These are phyloP conservation scores for Forbesichthys papilliferus DNA, from an alignment of 2,113 vertebrate genomes.

Conservation along the genomic window DNA sequence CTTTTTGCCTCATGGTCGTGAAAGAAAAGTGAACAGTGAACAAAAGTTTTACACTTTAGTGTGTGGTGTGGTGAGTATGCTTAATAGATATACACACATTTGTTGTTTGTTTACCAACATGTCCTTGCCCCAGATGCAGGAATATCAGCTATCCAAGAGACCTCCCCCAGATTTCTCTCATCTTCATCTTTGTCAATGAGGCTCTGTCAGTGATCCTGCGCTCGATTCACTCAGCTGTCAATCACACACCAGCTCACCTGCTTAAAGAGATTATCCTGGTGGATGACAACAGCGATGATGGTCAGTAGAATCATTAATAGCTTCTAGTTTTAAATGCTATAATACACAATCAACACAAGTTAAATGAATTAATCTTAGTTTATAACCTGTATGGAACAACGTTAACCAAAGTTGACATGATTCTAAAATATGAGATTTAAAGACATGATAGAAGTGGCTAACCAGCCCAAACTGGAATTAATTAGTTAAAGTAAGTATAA, in stretches of 20 bases:
- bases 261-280: constrained; percentile 97
- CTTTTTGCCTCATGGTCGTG: too few species aligned
- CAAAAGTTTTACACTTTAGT: background rate
- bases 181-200: constrained; percentile 98
- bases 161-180: constrained; percentile 94
- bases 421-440: too few species aligned
- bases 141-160: constrained; percentile 86
- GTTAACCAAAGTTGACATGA: too few species aligned
- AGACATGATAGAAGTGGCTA: too few species aligned
- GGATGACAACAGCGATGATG: constrained; percentile 96
- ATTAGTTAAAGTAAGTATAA: too few species aligned
- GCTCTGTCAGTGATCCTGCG: constrained; percentile 95
- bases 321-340: background rate
- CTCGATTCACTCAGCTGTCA: constrained; percentile 92
- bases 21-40: background rate
- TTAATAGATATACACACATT: background rate
- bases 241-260: constrained; percentile 91
- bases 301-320: constrained; percentile 68
- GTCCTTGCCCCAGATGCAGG: constrained; percentile 81
- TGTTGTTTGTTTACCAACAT: background rate
- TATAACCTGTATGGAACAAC: too few species aligned
- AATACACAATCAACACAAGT: too few species aligned
- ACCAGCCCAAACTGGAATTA: too few species aligned
- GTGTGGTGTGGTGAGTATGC: background rate
- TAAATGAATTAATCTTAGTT: too few species aligned